Evolutionary conservation across 2,888 invertebrate species (phyloP), one percentile per base, ranked within the genome.

Genomic region (Ennomos erosarius): DNA sequence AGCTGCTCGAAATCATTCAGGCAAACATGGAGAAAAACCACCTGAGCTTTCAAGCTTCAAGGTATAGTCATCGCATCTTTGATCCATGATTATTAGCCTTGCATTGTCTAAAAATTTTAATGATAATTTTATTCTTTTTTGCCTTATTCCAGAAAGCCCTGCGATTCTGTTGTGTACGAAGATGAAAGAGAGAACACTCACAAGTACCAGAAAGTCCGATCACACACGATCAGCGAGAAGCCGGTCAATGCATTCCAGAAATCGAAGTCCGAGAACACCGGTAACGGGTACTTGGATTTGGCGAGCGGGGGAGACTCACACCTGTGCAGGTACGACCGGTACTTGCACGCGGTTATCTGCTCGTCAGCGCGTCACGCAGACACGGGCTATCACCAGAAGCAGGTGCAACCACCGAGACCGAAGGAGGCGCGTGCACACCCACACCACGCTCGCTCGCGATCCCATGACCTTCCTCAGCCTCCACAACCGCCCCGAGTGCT

Each of bases 1-100:
- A 97, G 88, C 92, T 97, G 70, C 94, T 97, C 68, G 96, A 97
- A 91, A 96, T 97, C 76, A 96, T 97, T 80, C 96, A 97, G 87
- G 96, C 97, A 70, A 97, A 97, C 88, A 97, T 98, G 97, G 97
- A 97, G 85, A 97, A 97, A 88, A 97, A 97, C 90, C 96, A 96
- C 86, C 91, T 96, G 94, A 95, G 95, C 95, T 96, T 96, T 94
- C 96, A 96, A 93, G 94, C 95, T 84, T 94, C 95, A 82, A 95
- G 96, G 96, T 96, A 26, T 6, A n/a, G n/a, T 5, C 26, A 26
- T 26, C 26, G 87, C 83, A 89, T 81, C 40, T 42, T 33, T n/a
- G 11, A 12, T 26, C 26, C 26, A 3, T 4, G 26, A 26, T 26
- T 6, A 6, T 26, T 6, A 26, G 3, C 26, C 5, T 26, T 26